phyloP scores from a whole-genome alignment of 2,113 vertebrate genomes.

The Acrocephalus arundinaceus region DNA sequence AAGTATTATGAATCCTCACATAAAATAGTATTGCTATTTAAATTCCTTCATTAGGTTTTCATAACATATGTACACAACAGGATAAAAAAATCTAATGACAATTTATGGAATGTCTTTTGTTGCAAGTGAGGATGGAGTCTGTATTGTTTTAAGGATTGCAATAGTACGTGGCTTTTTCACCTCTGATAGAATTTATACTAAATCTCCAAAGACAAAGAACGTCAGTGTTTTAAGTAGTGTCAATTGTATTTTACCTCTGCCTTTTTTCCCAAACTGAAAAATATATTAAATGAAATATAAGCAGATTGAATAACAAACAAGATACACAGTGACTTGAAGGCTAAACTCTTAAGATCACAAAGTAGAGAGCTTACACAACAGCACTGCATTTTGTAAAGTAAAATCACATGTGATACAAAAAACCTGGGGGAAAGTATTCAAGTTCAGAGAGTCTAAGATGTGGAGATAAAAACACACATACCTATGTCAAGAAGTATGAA shows the following conservation, averaged over 20 bases:
- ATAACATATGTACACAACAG: not conserved
- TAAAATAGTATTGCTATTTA: slow-evolving; percentile 7
- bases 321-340: not conserved
- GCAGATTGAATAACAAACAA: not conserved
- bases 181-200: slow-evolving; percentile 1
- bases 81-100: not conserved
- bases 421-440: not conserved
- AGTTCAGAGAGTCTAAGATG: not conserved
- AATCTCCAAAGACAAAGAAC: not conserved
- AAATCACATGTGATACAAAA: not conserved
- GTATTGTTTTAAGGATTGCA: slow-evolving; percentile 23
- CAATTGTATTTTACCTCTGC: not conserved
- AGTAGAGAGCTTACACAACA: not conserved
- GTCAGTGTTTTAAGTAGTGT: not conserved
- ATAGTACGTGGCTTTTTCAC: not conserved
- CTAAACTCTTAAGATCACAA: not conserved
- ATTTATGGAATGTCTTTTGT: not conserved
- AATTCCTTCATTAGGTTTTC: slow-evolving; percentile 40
- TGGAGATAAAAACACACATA: not conserved
- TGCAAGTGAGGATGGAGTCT: not conserved
- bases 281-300: not conserved
- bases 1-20: not conserved
- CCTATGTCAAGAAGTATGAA: not conserved
- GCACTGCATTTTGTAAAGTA: not conserved
- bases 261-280: not conserved